Evolutionary conservation across 2,113 vertebrate species (phyloP).

Genomic region (Calypte anna): DNA sequence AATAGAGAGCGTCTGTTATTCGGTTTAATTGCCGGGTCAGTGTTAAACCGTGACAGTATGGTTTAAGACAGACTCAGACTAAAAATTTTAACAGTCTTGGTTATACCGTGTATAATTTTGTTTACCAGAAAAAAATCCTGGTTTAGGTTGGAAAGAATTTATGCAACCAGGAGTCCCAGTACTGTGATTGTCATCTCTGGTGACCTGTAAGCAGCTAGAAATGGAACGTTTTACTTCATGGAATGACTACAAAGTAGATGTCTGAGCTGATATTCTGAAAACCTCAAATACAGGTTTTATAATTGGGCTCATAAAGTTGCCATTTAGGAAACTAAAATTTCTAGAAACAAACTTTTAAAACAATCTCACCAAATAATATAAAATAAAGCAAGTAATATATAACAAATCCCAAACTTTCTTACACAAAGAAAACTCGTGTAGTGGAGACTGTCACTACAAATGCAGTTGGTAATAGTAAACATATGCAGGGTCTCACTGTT

Average conservation of each 20-base stretch:
- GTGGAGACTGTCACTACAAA: neutral
- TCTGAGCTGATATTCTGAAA: neutral
- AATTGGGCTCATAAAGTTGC: neutral
- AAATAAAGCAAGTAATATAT: neutral
- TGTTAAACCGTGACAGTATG: too few relatives aligned
- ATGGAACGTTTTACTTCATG: neutral
- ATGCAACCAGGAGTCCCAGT: neutral
- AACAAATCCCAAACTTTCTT: neutral
- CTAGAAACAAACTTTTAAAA: neutral
- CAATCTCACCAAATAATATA: neutral
- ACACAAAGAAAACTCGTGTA: neutral
- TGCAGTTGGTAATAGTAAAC: neutral
- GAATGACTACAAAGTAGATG: neutral
- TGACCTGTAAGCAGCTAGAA: neutral
- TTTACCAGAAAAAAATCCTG: neutral
- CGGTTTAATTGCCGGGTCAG: too few relatives aligned
- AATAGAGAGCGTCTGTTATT: too few relatives aligned
- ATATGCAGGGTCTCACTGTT: neutral
- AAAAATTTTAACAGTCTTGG: neutral
- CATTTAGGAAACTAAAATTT: neutral
- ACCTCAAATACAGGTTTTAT: neutral
- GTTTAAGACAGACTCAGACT: neutral
- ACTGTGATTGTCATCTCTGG: neutral
- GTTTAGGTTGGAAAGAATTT: neutral
- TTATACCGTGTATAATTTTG: neutral